Percentiles rank a stretch among this genome's conserved stretches.
Evolutionary conservation across 2,797 vertebrate genomes (phyloP).

Genomic region (Meda fulgida): DNA sequence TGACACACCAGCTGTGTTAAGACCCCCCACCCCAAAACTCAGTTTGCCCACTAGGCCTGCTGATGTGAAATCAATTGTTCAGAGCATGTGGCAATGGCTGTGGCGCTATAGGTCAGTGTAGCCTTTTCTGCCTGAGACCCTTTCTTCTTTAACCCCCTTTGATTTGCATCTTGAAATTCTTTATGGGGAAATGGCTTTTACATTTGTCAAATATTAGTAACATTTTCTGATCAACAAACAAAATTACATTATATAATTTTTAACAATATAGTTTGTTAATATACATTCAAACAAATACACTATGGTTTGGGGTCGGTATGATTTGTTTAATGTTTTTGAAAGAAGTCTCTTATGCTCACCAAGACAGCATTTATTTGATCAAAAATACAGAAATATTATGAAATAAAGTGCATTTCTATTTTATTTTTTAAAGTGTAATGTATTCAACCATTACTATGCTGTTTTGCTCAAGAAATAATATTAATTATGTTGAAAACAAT

Average conservation of each 20-base stretch:
- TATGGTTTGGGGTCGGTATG: not conserved
- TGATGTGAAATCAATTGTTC: conserved; percentile 20
- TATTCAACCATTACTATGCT: not conserved
- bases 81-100: not conserved
- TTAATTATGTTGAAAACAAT: not conserved
- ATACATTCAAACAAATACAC: not conserved
- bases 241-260: not conserved
- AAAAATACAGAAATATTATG: not conserved
- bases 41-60: not conserved
- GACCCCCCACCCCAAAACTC: conserved; percentile 38
- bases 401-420: not conserved
- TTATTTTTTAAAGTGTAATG: not conserved
- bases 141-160: not conserved
- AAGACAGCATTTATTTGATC: not conserved
- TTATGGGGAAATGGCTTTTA: not conserved
- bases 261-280: not conserved
- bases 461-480: not conserved
- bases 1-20: conserved; percentile 60
- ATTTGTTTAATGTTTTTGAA: not conserved
- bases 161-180: not conserved
- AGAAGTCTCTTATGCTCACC: not conserved
- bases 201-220: not conserved
- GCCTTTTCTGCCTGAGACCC: not conserved
- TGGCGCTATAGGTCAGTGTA: not conserved
- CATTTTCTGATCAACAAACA: not conserved